Evolutionary conservation across 2,113 vertebrate species (phyloP).

Genomic region (Perca schrenkii): DNA sequence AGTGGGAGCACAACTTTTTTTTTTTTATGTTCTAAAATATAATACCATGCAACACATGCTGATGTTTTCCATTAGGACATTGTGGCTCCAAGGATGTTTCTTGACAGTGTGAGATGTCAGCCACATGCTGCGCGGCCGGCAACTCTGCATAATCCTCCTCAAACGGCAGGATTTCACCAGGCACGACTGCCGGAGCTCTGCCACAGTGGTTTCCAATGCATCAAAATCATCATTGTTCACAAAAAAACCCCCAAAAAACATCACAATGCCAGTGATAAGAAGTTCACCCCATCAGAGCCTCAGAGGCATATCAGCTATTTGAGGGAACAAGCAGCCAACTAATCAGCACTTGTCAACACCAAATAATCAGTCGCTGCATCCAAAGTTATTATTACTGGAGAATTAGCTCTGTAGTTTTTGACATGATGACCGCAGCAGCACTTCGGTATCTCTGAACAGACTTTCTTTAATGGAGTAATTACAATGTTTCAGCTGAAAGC

Average conservation of each 20-base stretch:
- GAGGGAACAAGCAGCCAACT: slow-evolving; percentile 29
- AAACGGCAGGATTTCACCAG: slow-evolving; percentile 28
- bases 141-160: slow-evolving; percentile 14
- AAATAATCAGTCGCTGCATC: slow-evolving; percentile 25
- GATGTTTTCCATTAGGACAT: slow-evolving; percentile 31
- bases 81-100: slow-evolving; percentile 8
- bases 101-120: slow-evolving; percentile 40
- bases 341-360: slow-evolving; percentile 33
- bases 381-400: neutral
- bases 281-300: slow-evolving; percentile 23
- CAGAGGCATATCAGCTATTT: slow-evolving; percentile 10
- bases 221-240: slow-evolving; percentile 23
- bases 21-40: neutral
- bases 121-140: neutral
- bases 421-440: slow-evolving; percentile 6
- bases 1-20: neutral
- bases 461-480: neutral
- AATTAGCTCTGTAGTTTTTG: slow-evolving; percentile 4
- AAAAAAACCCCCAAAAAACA: neutral
- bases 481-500: slow-evolving; percentile 5
- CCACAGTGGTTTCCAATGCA: neutral
- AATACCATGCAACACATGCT: neutral
- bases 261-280: neutral
- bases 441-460: neutral
- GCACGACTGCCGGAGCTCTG: neutral